A percentile compares a stretch with the other conserved stretches of the same genome.
phyloP scores from a whole-genome alignment of 2,113 vertebrate genomes.

The Actenoides lindsayi region DNA sequence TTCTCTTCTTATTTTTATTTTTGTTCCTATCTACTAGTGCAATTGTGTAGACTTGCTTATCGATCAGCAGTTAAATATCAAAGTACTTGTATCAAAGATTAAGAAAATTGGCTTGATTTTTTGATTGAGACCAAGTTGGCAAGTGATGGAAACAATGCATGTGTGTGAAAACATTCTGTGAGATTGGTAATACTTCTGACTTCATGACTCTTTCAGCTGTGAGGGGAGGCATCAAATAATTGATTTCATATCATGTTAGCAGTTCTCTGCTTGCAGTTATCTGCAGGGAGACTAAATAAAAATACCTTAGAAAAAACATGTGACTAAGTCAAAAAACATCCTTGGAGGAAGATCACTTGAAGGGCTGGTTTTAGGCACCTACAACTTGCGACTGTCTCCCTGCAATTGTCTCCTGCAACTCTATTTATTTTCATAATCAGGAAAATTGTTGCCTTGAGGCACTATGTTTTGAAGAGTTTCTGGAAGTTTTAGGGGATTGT shows the following conservation, averaged over 20 bases:
- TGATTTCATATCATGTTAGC: not conserved
- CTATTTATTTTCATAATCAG: not conserved
- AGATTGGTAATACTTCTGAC: not conserved
- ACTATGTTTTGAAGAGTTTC: not conserved
- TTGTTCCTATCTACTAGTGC: not conserved
- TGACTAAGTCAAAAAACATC: constrained; percentile 35
- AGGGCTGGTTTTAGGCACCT: not conserved
- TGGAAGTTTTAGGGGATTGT: not conserved
- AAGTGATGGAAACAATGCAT: not conserved
- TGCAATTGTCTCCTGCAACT: not conserved
- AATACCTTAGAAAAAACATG: constrained; percentile 5
- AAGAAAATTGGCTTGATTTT: constrained; percentile 1
- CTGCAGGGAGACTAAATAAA: constrained; percentile 45
- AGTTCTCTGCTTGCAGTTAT: constrained; percentile 4
- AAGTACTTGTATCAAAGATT: not conserved
- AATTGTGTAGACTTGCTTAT: not conserved
- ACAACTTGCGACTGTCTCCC: not conserved
- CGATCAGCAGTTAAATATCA: not conserved
- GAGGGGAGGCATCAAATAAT: not conserved
- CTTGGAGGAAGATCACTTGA: not conserved
- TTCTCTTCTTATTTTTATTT: not conserved
- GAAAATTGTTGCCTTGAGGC: not conserved
- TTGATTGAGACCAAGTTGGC: not conserved
- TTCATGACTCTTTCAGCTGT: not conserved
- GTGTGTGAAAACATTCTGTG: not conserved